phyloP scores from a whole-genome alignment of 2,888 invertebrate species.

The Luperina testacea region DNA sequence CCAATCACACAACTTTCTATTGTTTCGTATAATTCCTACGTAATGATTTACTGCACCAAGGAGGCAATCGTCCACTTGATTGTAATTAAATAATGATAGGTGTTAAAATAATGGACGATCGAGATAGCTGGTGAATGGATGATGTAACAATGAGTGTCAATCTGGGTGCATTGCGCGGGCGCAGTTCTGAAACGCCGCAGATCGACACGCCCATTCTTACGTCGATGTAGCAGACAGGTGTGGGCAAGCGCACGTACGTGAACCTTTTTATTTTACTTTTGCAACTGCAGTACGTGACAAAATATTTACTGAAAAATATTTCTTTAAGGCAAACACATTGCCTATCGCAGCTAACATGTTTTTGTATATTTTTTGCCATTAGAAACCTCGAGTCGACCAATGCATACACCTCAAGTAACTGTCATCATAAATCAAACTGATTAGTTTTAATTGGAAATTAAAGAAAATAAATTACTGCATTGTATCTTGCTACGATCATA shows the following conservation, averaged over 20 bases:
- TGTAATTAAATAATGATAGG: constrained; percentile 77
- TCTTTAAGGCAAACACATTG: constrained; percentile 21
- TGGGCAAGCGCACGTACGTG: constrained; percentile 52
- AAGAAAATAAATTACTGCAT: constrained; percentile 28
- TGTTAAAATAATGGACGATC: constrained; percentile 72
- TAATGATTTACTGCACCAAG: constrained; percentile 67
- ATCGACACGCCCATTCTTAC: constrained; percentile 66
- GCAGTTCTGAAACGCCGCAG: constrained; percentile 44
- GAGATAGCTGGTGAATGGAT: constrained; percentile 77
- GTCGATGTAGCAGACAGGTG: constrained; percentile 67
- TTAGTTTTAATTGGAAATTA: constrained; percentile 40
- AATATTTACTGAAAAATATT: constrained; percentile 41
- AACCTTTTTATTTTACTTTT: constrained; percentile 56
- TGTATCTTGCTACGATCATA: not conserved
- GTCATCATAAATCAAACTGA: constrained; percentile 9
- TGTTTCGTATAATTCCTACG: constrained; percentile 65
- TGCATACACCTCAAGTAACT: constrained; percentile 11
- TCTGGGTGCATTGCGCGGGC: constrained; percentile 60
- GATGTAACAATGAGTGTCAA: constrained; percentile 78
- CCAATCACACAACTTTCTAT: constrained; percentile 67
- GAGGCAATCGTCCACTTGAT: constrained; percentile 68
- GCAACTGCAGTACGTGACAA: constrained; percentile 54
- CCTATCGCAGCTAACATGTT: not conserved
- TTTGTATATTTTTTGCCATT: constrained; percentile 1
- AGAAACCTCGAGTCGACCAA: constrained; percentile 17